Base-by-base conservation (phyloP, 2,113 vertebrate species). In the Spea bombifrons region DNA sequence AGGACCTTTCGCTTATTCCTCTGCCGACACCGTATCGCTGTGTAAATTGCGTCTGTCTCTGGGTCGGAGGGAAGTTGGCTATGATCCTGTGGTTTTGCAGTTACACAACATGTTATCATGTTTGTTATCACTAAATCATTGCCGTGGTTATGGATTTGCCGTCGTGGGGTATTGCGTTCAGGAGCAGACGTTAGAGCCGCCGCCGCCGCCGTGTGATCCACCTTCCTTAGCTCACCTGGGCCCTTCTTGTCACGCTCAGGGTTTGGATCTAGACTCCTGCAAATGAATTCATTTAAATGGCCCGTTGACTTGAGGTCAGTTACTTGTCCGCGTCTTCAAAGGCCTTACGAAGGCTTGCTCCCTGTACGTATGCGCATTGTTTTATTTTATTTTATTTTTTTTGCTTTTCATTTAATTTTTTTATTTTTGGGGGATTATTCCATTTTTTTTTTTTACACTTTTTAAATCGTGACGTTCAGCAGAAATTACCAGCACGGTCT, bases 101-200 rank as follows among this genome's bases (percentile, higher is more conserved):
- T 95, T 94, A 92, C 92, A 91, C 94, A 94, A 95, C 93, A 91
- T 93, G 92, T 93, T 95, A 93, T 94, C 93, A 81, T 93, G 92
- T 94, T 94, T 91, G 94, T 92, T 93, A 93, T 95, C 92, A 90
- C 91, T 91, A 92, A 95, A 95, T 95, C 94, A 92, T 93, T 94
- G 92, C 91, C 89, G 92, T 89, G 90, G 90, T 89, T 92, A 89
- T 88, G 92, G 92, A 94, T 95, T 96, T 94, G 94, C 91, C 92
- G 90, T 90, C 84, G 82, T 82, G 85, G 90, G 89, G 89, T 89
- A 88, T 88, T 89, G 83, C 86, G 3, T 83, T 82, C 86, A 83
- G 81, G 81, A 86, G 87, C 87, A 30, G 30, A 30, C 30, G 30
- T 57, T 83, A 73, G 64, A 84, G 47, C 71, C 63, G 71, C 48